Evolutionary conservation across 2,888 invertebrate genomes (phyloP), one percentile per base, ranked within the genome.

Genomic region (Cinara cedri): DNA sequence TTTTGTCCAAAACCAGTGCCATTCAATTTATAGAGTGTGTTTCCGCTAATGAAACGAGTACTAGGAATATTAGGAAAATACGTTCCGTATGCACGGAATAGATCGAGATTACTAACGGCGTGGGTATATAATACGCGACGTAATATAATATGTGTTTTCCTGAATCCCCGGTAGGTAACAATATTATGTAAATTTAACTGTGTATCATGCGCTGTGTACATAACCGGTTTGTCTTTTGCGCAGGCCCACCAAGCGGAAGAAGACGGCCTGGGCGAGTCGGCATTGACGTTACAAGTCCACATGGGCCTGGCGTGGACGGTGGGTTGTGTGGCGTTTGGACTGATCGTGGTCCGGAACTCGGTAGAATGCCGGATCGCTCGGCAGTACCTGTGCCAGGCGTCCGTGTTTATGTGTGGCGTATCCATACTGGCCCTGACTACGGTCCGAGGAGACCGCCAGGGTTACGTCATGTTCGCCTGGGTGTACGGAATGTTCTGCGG

Each of bases 401-500:
- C 93, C 0, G 90, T 93, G 55, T 91, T 93, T 84, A 91, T 92
- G 84, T 92, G 93, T 84, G 93, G 91, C 6, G 86, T 93, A 60
- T 91, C 92, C 68, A 92, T 92, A 62, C 88, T 93, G 85, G 92
- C 93, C 1, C 89, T 93, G 46, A 92, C 92, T 0, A 91, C 91
- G 1, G 92, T 93, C 24, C 90, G 92, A 82, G 92, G 92, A 76
- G 92, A 91, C 81, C 91, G 91, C 83, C 82, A 84, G 70, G 92
- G 92, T 83, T 93, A 93, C 83, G 91, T 92, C 62, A 89, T 92
- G 89, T 93, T 93, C 86, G 91, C 91, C 70, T 93, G 92, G 93
- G 89, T 93, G 85, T 92, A 92, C 84, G 92, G 92, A 90, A 92
- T 95, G 84, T 93, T 93, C 86, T 92, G 92, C 85, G 95, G 95